phyloP scores from a whole-genome alignment of 2,113 vertebrate genomes.

The Prinia subflava region DNA sequence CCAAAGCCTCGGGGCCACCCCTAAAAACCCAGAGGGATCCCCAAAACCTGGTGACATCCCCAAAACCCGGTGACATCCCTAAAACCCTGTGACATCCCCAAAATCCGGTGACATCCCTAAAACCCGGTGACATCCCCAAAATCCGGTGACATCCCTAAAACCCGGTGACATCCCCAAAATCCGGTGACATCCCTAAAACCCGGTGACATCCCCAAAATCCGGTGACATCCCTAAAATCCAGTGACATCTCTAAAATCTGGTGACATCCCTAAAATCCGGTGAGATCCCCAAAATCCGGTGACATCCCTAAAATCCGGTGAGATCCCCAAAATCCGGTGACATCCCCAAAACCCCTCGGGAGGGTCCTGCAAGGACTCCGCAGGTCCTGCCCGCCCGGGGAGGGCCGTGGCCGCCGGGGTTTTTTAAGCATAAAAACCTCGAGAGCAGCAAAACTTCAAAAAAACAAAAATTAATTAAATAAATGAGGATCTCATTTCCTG shows the following conservation, averaged over 20 bases:
- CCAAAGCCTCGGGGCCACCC: no score
- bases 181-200: no score
- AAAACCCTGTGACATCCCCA: background rate
- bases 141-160: no score
- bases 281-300: background rate
- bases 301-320: background rate
- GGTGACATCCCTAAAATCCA: background rate
- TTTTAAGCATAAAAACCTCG: background rate
- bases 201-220: background rate
- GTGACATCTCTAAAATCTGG: no score
- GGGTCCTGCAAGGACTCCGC: background rate
- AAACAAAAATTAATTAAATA: no score
- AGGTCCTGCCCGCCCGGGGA: background rate
- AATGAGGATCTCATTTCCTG: background rate
- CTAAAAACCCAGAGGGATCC: no score
- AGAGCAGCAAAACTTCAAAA: background rate
- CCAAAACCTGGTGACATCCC: no score
- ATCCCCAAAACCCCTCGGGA: background rate
- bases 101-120: background rate
- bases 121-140: background rate
- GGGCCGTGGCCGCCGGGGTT: accelerated
- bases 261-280: no score
- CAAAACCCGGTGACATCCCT: background rate
- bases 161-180: no score
- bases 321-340: background rate